A percentile compares a stretch with the other conserved stretches of the same genome.
These are phyloP conservation scores for Cottus gobio DNA, from an alignment of 2,113 vertebrate genomes.

Conservation along the genomic window DNA sequence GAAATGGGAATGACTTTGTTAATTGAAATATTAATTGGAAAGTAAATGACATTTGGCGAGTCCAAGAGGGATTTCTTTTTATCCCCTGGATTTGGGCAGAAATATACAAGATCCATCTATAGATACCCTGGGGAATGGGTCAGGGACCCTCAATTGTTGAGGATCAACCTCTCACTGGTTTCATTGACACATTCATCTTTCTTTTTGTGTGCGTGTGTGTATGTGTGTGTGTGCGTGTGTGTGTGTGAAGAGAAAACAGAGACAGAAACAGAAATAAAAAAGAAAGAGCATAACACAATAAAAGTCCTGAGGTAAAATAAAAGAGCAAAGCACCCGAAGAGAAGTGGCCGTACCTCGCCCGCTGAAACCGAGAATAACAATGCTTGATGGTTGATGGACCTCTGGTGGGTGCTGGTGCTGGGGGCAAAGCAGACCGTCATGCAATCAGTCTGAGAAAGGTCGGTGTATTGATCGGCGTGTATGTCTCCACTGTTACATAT, in stretches of 20 bases:
- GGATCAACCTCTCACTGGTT: conserved; percentile 27
- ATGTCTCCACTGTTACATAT: conserved; percentile 70
- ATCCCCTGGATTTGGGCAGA: conserved; percentile 43
- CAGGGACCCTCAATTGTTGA: conserved; percentile 39
- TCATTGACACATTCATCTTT: conserved; percentile 29
- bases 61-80: conserved; percentile 58
- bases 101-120: conserved; percentile 42
- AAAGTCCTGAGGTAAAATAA: conserved; percentile 20
- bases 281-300: background rate
- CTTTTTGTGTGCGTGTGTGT: conserved; percentile 1
- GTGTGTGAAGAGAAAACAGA: conserved; percentile 6
- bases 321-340: conserved; percentile 2
- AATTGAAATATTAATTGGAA: conserved; percentile 79
- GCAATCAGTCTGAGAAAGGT: conserved; percentile 78
- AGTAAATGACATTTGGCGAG: conserved; percentile 68
- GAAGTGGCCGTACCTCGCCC: background rate
- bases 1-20: conserved; percentile 68
- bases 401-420: conserved; percentile 29
- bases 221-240: background rate
- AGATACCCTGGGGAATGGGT: conserved; percentile 22
- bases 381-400: conserved; percentile 52
- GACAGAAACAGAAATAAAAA: conserved; percentile 13
- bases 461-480: conserved; percentile 69
- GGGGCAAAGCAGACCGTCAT: conserved; percentile 41
- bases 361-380: conserved; percentile 52